Base-by-base conservation (phyloP, 2,113 vertebrate species). In the Eulemur rufifrons region DNA sequence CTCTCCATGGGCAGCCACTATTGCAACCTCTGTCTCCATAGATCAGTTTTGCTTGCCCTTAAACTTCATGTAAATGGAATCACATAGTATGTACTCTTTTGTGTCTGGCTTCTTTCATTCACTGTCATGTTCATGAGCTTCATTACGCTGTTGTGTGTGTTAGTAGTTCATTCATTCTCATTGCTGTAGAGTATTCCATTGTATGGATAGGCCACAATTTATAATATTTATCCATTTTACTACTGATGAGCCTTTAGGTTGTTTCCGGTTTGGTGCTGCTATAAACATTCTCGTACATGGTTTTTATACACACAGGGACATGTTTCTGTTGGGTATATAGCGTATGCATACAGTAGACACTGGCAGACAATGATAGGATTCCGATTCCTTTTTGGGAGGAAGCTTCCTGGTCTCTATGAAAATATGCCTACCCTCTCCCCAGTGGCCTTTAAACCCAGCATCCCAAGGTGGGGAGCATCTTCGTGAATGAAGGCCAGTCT, bases 1-100 rank as follows among this genome's bases (percentile, higher is more conserved):
- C 34, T n/a, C 21, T 95, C 47, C 18, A 9, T 59, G 92, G 68
- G 45, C 52, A 52, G 59, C 34, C 37, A 54, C 27, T 64, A 6
- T 86, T 94, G 66, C 4, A 83, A 15, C 68, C 12, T 66, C 77
- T 87, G 5, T 66, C 86, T 61, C 6, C 34, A 34, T 81, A 73
- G n/a, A 50, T 73, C 27, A 78, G 47, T 69, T 91, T 88, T 91
- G 61, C 34, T 77, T 91, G n/a, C 87, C 77, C 47, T 88, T 77
- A 64, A 81, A 80, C 37, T 59, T 96, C 42, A 25, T 14, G 7
- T 50, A 89, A 85, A 37, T 61, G 34, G 15, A 90, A 73, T 74
- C 73, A 74, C 29, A 50, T 32, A 87, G 8, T 50, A 68, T n/a
- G 13, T 20, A n/a, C 20, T 37, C 18, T 23, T 14, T 74, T 50